Base-by-base conservation (phyloP, 1,140 invertebrate species). In the Caerostris extrusa region DNA sequence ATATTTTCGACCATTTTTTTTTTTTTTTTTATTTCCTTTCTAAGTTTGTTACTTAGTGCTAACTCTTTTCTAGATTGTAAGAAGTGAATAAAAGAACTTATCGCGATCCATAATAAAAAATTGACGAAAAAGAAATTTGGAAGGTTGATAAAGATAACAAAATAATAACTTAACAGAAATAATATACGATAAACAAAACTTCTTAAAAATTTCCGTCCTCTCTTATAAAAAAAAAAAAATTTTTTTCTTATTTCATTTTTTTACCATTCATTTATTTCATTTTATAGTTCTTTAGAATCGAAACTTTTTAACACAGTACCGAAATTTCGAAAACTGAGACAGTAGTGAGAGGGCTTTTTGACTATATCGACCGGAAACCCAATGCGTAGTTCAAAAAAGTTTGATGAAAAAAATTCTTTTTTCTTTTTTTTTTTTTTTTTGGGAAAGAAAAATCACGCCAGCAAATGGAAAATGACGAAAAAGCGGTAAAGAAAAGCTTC, bases 241-340 rank as follows among this genome's bases (percentile, higher is more conserved):
- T 14, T 61, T 61, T 14, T 34, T 34, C n/a, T 81, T 81, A 7
- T 58, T 60, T n/a, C 57, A 67, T 55, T 69, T 17, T 64, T 67
- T 90, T 56, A 71, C 56, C 55, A 4, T 61, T 90, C 61, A 61
- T 71, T 69, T 77, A 90, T 90, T 90, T 69, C 88, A 57, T 90
- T 90, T 90, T 90, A 90, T 90, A 90, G 88, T 90, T 90, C 88
- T 90, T 90, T 57, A 5, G 10, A 90, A 90, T 90, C 88, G 88
- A 90, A 90, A 90, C 88, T 90, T 90, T 90, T 90, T 90, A 90
- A 67, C 88, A 85, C 83, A 57, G 67, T 90, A 67, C 64, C 71
- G 88, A 90, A 90, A 90, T 90, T 90, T 90, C 88, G 61, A 77
- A 90, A 71, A 77, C 88, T 55, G 56, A 71, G 88, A 87, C 85